phyloP scores from a whole-genome alignment of 2,797 vertebrate species.

The Sebastolobus altivelis region DNA sequence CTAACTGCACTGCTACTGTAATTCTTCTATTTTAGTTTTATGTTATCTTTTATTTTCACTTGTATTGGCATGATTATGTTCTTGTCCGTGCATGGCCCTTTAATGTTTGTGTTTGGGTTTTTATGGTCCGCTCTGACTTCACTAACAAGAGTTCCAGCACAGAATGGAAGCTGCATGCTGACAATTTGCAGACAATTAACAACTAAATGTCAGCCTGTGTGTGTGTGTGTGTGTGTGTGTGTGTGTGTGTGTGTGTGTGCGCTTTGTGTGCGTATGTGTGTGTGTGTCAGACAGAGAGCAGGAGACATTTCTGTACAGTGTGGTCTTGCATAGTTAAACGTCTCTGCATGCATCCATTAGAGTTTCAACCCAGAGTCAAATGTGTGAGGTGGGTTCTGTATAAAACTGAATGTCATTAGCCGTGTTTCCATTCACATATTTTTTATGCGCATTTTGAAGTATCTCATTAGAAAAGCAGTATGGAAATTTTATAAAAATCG shows the following conservation, averaged over 20 bases:
- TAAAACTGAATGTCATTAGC: constrained; percentile 19
- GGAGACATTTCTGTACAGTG: not conserved
- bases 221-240: constrained; percentile 5
- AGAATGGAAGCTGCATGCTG: not conserved
- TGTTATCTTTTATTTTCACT: not conserved
- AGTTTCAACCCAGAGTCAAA: not conserved
- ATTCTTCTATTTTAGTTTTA: not conserved
- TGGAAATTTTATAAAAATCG: too few relatives aligned
- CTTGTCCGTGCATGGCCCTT: not conserved
- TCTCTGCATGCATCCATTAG: constrained; percentile 3
- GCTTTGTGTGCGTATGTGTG: constrained; percentile 21
- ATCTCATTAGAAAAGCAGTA: too few relatives aligned
- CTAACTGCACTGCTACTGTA: not conserved
- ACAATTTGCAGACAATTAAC: constrained; percentile 50
- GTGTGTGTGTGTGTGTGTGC: constrained; percentile 21
- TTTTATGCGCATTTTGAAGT: too few relatives aligned
- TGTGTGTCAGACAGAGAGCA: not conserved
- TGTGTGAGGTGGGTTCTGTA: not conserved
- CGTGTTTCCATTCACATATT: too few relatives aligned
- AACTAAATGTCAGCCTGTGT: constrained; percentile 30
- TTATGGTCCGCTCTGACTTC: not conserved
- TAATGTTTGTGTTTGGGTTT: not conserved
- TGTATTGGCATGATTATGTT: not conserved
- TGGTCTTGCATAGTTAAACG: constrained; percentile 5
- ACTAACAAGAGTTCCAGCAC: constrained; percentile 3